Conservation (phyloP, 2,888 invertebrate genomes). For the Cepaea hortensis region DNA sequence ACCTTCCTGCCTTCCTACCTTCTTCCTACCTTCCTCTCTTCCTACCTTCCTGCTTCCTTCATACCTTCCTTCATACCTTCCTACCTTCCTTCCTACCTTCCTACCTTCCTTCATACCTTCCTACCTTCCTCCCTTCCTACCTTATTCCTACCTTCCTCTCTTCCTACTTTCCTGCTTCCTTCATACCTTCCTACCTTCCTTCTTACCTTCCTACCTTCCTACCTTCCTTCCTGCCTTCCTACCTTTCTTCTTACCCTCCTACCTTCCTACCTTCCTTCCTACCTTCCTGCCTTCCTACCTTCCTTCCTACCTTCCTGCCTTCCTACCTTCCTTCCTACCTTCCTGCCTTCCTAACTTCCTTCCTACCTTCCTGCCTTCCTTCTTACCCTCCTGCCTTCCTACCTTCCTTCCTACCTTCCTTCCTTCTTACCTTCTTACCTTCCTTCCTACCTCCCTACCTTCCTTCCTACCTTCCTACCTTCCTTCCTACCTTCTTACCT, state of each 20-base stretch:
- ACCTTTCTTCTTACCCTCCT: neutral
- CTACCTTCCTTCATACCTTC: neutral
- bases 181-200: neutral
- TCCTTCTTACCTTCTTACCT: neutral
- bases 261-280: neutral
- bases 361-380: neutral
- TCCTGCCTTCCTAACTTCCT: neutral
- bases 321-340: neutral
- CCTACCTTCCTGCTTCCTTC: neutral
- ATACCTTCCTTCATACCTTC: constrained; percentile 6
- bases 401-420: neutral
- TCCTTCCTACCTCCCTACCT: neutral
- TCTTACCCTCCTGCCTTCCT: neutral
- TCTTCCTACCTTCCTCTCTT: neutral
- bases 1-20: neutral
- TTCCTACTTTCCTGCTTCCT: neutral
- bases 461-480: neutral
- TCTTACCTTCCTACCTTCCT: neutral
- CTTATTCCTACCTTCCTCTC: neutral
- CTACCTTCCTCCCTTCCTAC: neutral
- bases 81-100: constrained; percentile 14
- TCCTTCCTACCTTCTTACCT: neutral
- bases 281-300: neutral
- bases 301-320: neutral
- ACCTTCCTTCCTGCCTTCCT: neutral